phyloP scores from a whole-genome alignment of 2,113 vertebrate species.

The Dermatemys mawii region DNA sequence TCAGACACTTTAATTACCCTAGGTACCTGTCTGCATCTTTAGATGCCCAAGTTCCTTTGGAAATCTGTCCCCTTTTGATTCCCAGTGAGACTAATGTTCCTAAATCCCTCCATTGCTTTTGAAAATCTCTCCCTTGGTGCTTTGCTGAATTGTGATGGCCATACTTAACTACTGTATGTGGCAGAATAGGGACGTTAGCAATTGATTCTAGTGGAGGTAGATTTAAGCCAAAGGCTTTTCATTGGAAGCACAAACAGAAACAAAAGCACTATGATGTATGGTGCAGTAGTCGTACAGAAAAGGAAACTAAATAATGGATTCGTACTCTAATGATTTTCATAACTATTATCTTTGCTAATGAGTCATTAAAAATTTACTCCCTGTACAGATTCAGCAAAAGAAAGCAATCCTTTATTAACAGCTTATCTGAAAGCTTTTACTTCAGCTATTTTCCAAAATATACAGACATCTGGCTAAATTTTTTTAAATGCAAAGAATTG shows the following conservation, averaged over 20 bases:
- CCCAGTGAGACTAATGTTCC: neutral
- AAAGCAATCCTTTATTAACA: constrained; percentile 55
- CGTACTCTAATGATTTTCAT: constrained; percentile 43
- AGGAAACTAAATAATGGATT: constrained; percentile 67
- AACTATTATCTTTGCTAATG: constrained; percentile 69
- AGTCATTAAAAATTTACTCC: constrained; percentile 72
- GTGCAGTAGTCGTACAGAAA: constrained; percentile 40
- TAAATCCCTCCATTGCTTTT: neutral
- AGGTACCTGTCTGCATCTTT: neutral
- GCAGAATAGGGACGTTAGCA: constrained; percentile 21
- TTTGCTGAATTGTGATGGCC: neutral
- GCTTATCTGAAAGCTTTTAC: constrained; percentile 45
- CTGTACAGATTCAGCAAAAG: constrained; percentile 25
- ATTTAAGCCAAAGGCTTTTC: constrained; percentile 31
- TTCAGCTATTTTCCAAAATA: constrained; percentile 24
- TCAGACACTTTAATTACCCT: neutral
- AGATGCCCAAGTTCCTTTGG: fast-evolving
- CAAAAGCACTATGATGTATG: constrained; percentile 58
- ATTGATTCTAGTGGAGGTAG: constrained; percentile 21
- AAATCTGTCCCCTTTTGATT: neutral
- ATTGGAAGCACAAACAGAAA: constrained; percentile 18
- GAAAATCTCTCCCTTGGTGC: neutral
- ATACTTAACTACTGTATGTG: neutral
- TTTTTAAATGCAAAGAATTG: neutral
- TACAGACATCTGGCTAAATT: neutral